phyloP scores from a whole-genome alignment of 2,888 invertebrate genomes.

The Dromius quadrimaculatus region DNA sequence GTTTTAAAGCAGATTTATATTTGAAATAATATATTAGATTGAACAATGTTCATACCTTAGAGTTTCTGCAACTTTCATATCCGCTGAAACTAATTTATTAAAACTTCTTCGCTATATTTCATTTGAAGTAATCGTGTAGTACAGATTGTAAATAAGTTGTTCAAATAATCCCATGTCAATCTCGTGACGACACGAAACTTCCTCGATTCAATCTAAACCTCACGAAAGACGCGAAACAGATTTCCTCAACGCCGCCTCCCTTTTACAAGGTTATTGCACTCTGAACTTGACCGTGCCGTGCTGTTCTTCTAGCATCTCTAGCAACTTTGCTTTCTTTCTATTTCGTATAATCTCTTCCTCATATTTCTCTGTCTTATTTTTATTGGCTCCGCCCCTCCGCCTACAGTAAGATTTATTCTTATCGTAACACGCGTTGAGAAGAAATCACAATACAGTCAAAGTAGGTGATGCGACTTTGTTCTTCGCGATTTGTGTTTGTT shows the following conservation, averaged over 20 bases:
- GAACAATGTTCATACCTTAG: too few relatives aligned
- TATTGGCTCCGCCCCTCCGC: slow-evolving; percentile 5
- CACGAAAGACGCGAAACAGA: background rate
- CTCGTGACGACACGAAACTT: slow-evolving; percentile 5
- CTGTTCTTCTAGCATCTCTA: background rate
- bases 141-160: slow-evolving; percentile 27
- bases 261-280: slow-evolving; percentile 35
- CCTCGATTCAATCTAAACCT: background rate
- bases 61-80: too few relatives aligned
- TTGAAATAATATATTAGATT: too few relatives aligned
- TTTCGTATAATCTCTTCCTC: background rate
- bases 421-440: slow-evolving; percentile 21
- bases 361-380: background rate
- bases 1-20: too few relatives aligned
- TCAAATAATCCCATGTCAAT: slow-evolving; percentile 19
- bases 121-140: too few relatives aligned
- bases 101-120: too few relatives aligned
- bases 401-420: slow-evolving; percentile 33
- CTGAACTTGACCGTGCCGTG: slow-evolving; percentile 43
- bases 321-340: background rate
- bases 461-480: slow-evolving; percentile 15
- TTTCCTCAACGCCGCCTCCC: slow-evolving; percentile 3
- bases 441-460: slow-evolving; percentile 8
- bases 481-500: slow-evolving; percentile 4
- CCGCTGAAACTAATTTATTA: too few relatives aligned